phyloP scores from a whole-genome alignment of 2,113 vertebrate genomes.

The Hypocryptadius cinnamomeus region DNA sequence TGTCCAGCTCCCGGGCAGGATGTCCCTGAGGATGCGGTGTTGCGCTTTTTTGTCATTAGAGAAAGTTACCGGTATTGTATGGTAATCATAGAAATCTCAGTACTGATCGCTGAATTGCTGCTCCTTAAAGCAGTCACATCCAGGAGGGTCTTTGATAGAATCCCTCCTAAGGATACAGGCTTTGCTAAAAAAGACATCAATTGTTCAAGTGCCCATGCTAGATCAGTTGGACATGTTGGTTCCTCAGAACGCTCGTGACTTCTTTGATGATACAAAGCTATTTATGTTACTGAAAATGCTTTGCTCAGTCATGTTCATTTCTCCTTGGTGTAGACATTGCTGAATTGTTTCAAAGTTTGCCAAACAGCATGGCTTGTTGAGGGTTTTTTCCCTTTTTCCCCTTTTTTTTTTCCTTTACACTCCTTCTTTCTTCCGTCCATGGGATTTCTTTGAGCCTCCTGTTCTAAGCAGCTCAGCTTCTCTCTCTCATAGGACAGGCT shows the following conservation, averaged over 20 bases:
- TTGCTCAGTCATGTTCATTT: background rate
- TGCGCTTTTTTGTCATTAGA: background rate
- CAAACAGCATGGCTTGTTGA: background rate
- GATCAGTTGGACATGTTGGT: background rate
- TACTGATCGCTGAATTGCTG: background rate
- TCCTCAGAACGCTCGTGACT: background rate
- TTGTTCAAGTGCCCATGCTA: accelerated
- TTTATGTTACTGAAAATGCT: background rate
- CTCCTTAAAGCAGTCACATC: background rate
- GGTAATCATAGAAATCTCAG: background rate
- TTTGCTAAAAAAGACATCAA: background rate
- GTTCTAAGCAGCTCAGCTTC: background rate
- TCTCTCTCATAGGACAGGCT: background rate
- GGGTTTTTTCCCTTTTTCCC: accelerated
- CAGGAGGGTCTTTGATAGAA: background rate
- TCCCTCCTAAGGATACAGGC: background rate
- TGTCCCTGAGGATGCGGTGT: background rate
- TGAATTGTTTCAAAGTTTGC: background rate
- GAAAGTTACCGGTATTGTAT: background rate
- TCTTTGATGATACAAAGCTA: background rate
- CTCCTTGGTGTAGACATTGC: background rate
- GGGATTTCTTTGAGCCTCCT: background rate
- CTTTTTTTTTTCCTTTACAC: background rate
- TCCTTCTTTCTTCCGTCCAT: accelerated
- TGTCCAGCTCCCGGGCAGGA: background rate